Percentiles rank a stretch among this genome's conserved stretches.
These are phyloP conservation scores for Zaprionus vittiger DNA, from an alignment of 1,140 invertebrate genomes.

Conservation along the genomic window DNA sequence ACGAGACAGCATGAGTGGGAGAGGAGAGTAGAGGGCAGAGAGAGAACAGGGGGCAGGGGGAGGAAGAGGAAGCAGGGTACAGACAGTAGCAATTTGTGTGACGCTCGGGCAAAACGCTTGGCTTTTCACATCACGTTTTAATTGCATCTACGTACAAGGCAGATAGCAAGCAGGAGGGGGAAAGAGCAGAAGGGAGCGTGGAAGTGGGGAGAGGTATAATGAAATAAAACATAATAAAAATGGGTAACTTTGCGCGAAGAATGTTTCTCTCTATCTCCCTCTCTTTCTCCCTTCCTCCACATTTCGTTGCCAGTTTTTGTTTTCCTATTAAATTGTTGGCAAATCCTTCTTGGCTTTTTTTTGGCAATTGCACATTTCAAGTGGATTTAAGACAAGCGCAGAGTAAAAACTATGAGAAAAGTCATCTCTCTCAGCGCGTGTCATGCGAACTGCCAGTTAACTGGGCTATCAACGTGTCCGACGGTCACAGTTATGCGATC, in stretches of 20 bases:
- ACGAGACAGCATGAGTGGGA: not conserved
- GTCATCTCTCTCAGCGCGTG: not conserved
- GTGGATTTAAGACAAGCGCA: too few species aligned
- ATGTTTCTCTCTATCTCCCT: too few species aligned
- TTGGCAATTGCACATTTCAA: too few species aligned
- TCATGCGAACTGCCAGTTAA: not conserved
- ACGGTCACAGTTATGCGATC: not conserved
- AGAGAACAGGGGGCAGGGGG: not conserved
- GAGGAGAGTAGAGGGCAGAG: not conserved
- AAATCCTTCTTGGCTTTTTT: not conserved
- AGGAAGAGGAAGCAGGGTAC: not conserved
- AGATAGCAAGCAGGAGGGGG: not conserved
- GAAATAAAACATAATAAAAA: conserved; percentile 7
- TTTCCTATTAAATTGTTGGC: not conserved
- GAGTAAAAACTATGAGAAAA: not conserved
- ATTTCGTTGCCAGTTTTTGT: not conserved
- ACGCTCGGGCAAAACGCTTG: not conserved
- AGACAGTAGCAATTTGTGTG: conserved; percentile 9
- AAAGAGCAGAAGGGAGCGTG: not conserved
- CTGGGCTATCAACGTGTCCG: not conserved
- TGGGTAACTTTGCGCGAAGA: too few species aligned
- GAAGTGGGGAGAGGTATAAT: not conserved
- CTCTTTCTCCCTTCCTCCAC: too few species aligned
- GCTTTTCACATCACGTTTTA: conserved; percentile 24
- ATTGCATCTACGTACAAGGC: conserved; percentile 8